phyloP scores from a whole-genome alignment of 2,113 vertebrate species.

The Benthochromis sp. region DNA sequence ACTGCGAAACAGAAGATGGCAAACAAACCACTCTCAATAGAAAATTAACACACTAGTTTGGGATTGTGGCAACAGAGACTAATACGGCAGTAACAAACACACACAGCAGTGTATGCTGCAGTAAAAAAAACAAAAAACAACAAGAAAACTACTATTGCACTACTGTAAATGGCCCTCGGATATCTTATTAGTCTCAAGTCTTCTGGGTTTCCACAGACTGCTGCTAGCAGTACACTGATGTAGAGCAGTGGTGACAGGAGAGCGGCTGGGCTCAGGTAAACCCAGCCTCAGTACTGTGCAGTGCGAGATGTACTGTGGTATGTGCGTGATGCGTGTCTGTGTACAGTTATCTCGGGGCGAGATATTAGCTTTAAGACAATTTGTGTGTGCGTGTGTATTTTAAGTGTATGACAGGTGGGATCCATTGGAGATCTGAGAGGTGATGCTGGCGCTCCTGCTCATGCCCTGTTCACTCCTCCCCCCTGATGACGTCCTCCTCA shows the following conservation, averaged over 20 bases:
- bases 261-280: background rate
- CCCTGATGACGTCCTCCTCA: constrained; percentile 92
- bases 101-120: background rate
- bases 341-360: background rate
- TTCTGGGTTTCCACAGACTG: constrained; percentile 49
- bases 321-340: background rate
- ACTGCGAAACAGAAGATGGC: background rate
- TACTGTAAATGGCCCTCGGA: background rate
- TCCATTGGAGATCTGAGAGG: constrained; percentile 98
- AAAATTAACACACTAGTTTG: background rate
- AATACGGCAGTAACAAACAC: background rate
- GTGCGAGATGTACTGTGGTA: background rate
- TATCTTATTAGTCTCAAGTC: background rate
- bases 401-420: constrained; percentile 97
- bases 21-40: background rate
- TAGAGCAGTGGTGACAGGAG: background rate
- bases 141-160: background rate
- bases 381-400: constrained; percentile 21
- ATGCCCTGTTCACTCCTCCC: constrained; percentile 94
- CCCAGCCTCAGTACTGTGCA: background rate
- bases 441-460: constrained; percentile 98
- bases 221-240: background rate
- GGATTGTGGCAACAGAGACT: constrained; percentile 28
- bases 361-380: constrained; percentile 67
- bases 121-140: background rate